Evolutionary conservation across 2,888 invertebrate species (phyloP).

Genomic region (Calameuta idolon): DNA sequence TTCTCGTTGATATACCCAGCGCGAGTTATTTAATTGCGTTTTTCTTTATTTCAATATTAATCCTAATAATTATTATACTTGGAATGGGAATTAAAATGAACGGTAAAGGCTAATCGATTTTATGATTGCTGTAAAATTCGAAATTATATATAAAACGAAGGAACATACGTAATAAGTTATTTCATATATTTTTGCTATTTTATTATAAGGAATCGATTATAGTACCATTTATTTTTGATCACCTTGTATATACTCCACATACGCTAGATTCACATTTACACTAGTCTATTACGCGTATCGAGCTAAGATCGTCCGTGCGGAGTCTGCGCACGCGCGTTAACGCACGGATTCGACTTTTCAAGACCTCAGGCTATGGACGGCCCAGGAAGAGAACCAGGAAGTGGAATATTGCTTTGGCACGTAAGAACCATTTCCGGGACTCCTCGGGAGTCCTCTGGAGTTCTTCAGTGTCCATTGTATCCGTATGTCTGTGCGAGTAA

Average conservation of each 20-base stretch:
- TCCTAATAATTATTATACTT: background rate
- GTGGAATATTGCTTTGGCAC: background rate
- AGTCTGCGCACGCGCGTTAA: slow-evolving; percentile 39
- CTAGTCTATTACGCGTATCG: background rate
- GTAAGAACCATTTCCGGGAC: background rate
- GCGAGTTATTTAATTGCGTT: background rate
- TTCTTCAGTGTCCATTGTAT: background rate
- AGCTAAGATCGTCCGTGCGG: slow-evolving; percentile 10
- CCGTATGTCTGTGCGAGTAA: background rate
- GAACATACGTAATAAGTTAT: background rate
- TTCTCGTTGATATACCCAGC: background rate
- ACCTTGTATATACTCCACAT: background rate
- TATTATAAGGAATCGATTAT: background rate
- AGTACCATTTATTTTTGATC: background rate
- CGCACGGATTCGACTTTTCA: slow-evolving; percentile 28
- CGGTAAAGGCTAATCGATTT: background rate
- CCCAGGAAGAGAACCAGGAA: background rate
- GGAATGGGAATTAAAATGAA: background rate
- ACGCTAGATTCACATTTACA: background rate
- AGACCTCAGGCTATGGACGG: background rate
- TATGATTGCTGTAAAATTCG: background rate
- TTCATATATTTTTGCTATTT: background rate
- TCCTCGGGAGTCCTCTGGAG: background rate
- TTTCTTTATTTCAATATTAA: background rate
- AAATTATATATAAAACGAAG: background rate